Conservation (phyloP, 2,888 invertebrate genomes). For the Dolichomitus sp. region DNA sequence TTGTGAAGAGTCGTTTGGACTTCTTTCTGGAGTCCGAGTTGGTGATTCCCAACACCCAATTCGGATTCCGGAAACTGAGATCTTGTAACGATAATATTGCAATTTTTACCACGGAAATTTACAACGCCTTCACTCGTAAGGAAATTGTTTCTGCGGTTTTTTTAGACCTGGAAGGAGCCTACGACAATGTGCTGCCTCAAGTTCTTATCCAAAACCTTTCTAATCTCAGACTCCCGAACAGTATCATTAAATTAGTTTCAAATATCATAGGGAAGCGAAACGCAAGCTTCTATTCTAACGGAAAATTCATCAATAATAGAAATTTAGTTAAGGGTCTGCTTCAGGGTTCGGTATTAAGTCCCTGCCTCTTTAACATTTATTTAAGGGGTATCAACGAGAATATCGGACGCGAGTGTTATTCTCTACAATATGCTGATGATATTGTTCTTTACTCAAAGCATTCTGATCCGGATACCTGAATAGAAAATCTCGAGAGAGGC, state of each 20-base stretch:
- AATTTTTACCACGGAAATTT: conserved; percentile 31
- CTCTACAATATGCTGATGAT: background rate
- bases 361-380: conserved; percentile 35
- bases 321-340: conserved; percentile 2
- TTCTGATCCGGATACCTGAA: too few species aligned
- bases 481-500: too few species aligned
- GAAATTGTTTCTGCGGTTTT: conserved; percentile 29
- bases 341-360: background rate
- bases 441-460: too few species aligned
- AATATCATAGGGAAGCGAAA: background rate
- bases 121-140: conserved; percentile 29
- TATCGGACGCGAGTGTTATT: background rate
- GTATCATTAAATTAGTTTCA: conserved; percentile 18
- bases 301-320: background rate
- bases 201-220: conserved; percentile 2
- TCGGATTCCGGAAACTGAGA: conserved; percentile 29
- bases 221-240: conserved; percentile 17
- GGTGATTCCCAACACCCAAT: conserved; percentile 21
- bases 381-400: background rate
- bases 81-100: conserved; percentile 38
- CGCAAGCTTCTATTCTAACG: conserved; percentile 31
- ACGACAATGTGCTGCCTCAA: conserved; percentile 43
- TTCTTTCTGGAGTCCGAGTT: too few species aligned
- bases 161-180: conserved; percentile 58
- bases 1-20: too few species aligned